Base-by-base conservation (phyloP, 2,113 vertebrate genomes). In the Entosphenus tridentatus region DNA sequence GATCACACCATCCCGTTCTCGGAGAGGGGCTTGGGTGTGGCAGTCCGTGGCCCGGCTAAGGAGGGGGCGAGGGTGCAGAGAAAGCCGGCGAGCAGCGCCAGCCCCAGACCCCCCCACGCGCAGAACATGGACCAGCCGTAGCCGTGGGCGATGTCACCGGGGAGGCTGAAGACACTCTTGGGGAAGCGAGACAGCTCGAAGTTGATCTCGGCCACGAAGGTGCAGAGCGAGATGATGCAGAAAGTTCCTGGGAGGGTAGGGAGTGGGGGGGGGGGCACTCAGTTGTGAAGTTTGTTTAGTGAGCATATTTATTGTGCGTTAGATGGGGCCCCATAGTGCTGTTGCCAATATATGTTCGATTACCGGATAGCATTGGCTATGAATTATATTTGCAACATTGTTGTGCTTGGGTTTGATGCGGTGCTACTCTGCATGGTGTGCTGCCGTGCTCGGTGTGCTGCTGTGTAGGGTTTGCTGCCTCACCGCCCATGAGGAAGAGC, bases 101-200 rank as follows among this genome's bases (percentile, higher is more conserved):
- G 85, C 74, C 91, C 91, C 69, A 96, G 82, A 73, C 91, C 91
- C 3, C 90, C 91, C 91, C 91, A 96, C 1, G 91, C 91, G 76
- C 88, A 95, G 82, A 95, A 96, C 91, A 96, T 96, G 74, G 91
- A 96, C 91, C 89, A 96, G 78, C 91, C 91, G 11, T 96, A 96
- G 76, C 91, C 91, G 1, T 96, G 91, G 79, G 88, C 88, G 77
- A 96, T 89, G 81, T 96, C 91, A 2, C 95, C 91, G 0, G 89
- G 88, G 59, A 96, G 86, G 77, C 89, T 85, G 0, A 89, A 96
- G 77, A 95, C 79, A 80, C 91, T 85, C 69, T 86, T 87, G 1
- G 91, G 91, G 71, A 88, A 95, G 70, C 91, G 91, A 57, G 91
- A 96, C 6, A 96, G 84, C 83, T 96, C 88, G 1, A 95, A 95